A percentile compares a stretch with the other conserved stretches of the same genome.
Conservation (phyloP, 2,888 invertebrate species). For the Diarsia rubi region DNA sequence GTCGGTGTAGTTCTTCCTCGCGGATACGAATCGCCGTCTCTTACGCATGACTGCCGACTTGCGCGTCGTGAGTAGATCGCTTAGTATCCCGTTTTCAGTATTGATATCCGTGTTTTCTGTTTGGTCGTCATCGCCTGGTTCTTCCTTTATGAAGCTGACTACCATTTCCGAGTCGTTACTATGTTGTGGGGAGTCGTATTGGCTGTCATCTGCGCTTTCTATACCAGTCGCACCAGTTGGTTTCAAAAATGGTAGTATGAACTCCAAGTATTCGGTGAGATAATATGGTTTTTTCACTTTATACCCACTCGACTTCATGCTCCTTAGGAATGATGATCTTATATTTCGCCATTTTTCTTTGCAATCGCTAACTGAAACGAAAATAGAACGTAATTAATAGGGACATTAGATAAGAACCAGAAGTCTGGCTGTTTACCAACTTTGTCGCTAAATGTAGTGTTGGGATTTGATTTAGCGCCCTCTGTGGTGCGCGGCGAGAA, state of each 20-base stretch:
- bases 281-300: slow-evolving; percentile 73
- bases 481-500: slow-evolving; percentile 27
- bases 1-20: slow-evolving; percentile 39
- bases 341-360: slow-evolving; percentile 76
- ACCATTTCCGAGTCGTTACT: slow-evolving; percentile 31
- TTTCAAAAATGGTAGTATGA: slow-evolving; percentile 72
- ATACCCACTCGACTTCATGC: slow-evolving; percentile 65
- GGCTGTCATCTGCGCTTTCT: slow-evolving; percentile 55
- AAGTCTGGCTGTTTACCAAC: slow-evolving; percentile 46
- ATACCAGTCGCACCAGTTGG: slow-evolving; percentile 51
- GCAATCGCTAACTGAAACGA: slow-evolving; percentile 71
- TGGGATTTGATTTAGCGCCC: slow-evolving; percentile 40
- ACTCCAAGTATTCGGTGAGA: slow-evolving; percentile 68
- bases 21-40: slow-evolving; percentile 55
- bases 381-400: slow-evolving; percentile 40
- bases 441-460: slow-evolving; percentile 19
- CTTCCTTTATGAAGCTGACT: slow-evolving; percentile 57
- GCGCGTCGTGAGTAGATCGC: slow-evolving; percentile 45
- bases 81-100: slow-evolving; percentile 45
- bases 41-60: slow-evolving; percentile 38
- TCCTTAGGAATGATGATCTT: slow-evolving; percentile 72
- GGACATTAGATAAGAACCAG: slow-evolving; percentile 32
- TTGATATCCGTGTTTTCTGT: slow-evolving; percentile 33
- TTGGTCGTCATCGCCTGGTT: slow-evolving; percentile 49
- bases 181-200: slow-evolving; percentile 41